A percentile compares a stretch with the other conserved stretches of the same genome.
These are phyloP conservation scores for Xiphias gladius DNA, from an alignment of 2,113 vertebrate genomes.

Conservation along the genomic window DNA sequence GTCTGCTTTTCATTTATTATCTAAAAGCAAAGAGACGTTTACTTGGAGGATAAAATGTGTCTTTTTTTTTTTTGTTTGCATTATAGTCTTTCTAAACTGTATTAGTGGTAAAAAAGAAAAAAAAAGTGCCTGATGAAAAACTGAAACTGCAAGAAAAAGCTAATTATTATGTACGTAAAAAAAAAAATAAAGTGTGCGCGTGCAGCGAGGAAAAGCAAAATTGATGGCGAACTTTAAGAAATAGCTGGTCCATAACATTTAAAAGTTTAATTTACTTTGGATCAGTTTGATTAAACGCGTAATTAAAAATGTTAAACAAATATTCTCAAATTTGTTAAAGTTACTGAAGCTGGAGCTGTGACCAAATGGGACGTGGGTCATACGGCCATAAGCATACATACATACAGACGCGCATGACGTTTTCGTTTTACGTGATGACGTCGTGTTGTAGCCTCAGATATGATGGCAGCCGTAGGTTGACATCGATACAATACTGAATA, in stretches of 20 bases:
- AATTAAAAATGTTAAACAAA: neutral
- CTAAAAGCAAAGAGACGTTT: neutral
- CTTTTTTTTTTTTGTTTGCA: neutral
- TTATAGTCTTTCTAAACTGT: neutral
- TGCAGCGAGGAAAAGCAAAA: neutral
- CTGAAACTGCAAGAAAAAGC: neutral
- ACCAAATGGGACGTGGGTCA: neutral
- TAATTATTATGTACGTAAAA: neutral
- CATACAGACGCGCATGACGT: constrained; percentile 42
- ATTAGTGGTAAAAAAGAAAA: neutral
- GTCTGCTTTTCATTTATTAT: constrained; percentile 3
- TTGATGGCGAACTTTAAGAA: neutral
- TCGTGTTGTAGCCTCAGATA: constrained; percentile 69
- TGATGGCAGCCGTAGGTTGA: constrained; percentile 85
- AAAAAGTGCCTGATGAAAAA: neutral
- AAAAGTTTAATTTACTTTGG: neutral
- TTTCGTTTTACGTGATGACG: constrained; percentile 68
- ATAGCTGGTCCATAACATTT: neutral
- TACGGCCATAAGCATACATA: neutral
- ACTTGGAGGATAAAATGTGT: neutral
- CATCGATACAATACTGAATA: constrained; percentile 75
- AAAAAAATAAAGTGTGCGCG: too few species aligned
- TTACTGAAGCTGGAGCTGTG: neutral
- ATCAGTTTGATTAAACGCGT: neutral
- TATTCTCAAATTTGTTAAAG: neutral